Evolutionary conservation across 2,113 vertebrate genomes (phyloP).

Genomic region (Epinephelus cyanopodus): DNA sequence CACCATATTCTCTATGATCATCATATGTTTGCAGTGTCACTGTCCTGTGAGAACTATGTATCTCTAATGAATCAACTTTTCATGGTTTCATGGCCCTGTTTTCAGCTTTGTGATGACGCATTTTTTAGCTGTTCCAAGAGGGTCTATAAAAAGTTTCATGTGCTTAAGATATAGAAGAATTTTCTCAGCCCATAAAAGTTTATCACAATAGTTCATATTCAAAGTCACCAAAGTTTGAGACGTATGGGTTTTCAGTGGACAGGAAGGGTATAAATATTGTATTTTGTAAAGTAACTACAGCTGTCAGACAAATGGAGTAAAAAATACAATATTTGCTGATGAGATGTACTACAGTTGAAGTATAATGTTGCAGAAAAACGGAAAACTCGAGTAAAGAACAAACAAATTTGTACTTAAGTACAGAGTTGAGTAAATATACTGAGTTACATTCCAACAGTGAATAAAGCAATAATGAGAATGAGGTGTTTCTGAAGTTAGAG

Average conservation of each 20-base stretch:
- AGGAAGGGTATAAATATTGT: neutral
- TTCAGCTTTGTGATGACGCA: neutral
- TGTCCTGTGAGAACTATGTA: neutral
- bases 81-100: neutral
- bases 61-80: neutral
- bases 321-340: neutral
- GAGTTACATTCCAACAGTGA: neutral
- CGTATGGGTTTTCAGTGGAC: neutral
- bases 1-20: neutral
- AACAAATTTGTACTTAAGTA: no score
- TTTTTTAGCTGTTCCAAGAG: neutral
- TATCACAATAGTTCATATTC: neutral
- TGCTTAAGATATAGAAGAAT: neutral
- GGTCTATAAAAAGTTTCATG: neutral
- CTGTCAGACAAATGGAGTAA: neutral
- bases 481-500: slow-evolving; percentile 39
- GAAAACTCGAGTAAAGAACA: neutral
- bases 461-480: neutral
- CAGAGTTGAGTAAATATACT: no score
- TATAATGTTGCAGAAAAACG: neutral
- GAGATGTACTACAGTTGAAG: neutral
- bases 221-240: neutral
- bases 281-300: no score
- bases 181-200: neutral
- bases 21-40: no score